phyloP scores from a whole-genome alignment of 1,140 invertebrate species.

The Calliopsis andreniformis region DNA sequence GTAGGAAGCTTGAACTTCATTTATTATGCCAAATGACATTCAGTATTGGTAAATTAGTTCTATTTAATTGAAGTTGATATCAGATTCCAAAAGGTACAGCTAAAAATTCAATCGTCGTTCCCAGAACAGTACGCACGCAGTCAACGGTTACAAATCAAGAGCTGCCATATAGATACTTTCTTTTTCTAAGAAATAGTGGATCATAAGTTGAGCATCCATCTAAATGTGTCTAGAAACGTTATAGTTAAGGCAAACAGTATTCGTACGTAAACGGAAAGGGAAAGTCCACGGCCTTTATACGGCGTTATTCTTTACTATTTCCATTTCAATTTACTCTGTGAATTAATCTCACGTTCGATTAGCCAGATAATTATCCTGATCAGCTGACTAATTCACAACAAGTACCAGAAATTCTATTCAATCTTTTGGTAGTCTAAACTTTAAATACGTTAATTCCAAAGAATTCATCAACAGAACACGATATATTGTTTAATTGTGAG shows the following conservation, averaged over 20 bases:
- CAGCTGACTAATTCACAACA: too few relatives aligned
- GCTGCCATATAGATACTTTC: slow-evolving; percentile 16
- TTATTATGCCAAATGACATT: not conserved
- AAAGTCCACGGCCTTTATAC: slow-evolving; percentile 36
- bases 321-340: not conserved
- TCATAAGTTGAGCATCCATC: slow-evolving; percentile 70
- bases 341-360: not conserved
- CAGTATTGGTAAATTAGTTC: not conserved
- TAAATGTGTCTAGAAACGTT: slow-evolving; percentile 69
- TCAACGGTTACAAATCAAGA: slow-evolving; percentile 29
- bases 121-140: not conserved
- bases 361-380: not conserved
- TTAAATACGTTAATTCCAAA: too few relatives aligned
- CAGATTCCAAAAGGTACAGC: slow-evolving; percentile 34
- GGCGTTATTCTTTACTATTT: too few relatives aligned
- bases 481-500: too few relatives aligned
- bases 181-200: slow-evolving; percentile 57
- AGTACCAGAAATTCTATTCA: too few relatives aligned
- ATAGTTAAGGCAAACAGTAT: slow-evolving; percentile 66
- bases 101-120: slow-evolving; percentile 7
- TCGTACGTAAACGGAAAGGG: slow-evolving; percentile 58
- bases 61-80: not conserved
- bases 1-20: not conserved
- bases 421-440: too few relatives aligned
- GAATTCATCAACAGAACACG: too few relatives aligned